Percentiles rank a stretch among this genome's conserved stretches.
Evolutionary conservation across 2,888 invertebrate genomes (phyloP).

Genomic region (Eristalis tenax): DNA sequence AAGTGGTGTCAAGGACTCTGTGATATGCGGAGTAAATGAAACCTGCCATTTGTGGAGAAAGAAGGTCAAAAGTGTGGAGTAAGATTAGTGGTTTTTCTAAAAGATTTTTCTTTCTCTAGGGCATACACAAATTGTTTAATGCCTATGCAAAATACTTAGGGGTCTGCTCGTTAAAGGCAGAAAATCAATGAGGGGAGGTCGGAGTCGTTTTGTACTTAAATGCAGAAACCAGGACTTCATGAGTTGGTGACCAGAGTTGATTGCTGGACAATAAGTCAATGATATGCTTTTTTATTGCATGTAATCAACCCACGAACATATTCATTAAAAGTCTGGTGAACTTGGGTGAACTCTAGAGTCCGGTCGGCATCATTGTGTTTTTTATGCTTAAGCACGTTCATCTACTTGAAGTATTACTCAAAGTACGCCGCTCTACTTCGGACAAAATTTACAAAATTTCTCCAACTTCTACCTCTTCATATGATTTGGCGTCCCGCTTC

Average conservation of each 20-base stretch:
- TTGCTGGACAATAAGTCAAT: no score
- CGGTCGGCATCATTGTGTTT: no score
- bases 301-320: no score
- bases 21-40: not conserved
- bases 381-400: no score
- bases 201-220: not conserved
- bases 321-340: no score
- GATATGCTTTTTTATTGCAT: no score
- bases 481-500: no score
- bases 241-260: not conserved
- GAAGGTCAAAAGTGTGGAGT: conserved; percentile 39
- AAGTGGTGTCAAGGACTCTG: conserved; percentile 5
- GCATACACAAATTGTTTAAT: conserved; percentile 11
- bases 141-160: not conserved
- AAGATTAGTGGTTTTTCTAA: conserved; percentile 21
- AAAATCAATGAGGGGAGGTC: not conserved
- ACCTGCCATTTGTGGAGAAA: not conserved
- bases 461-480: no score
- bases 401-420: no score
- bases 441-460: no score
- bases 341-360: no score
- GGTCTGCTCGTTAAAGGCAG: not conserved
- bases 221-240: not conserved
- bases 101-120: conserved; percentile 38
- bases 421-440: no score